These are phyloP conservation scores for Ostrea edulis DNA, from an alignment of 1,140 invertebrate genomes.

Conservation along the genomic window DNA sequence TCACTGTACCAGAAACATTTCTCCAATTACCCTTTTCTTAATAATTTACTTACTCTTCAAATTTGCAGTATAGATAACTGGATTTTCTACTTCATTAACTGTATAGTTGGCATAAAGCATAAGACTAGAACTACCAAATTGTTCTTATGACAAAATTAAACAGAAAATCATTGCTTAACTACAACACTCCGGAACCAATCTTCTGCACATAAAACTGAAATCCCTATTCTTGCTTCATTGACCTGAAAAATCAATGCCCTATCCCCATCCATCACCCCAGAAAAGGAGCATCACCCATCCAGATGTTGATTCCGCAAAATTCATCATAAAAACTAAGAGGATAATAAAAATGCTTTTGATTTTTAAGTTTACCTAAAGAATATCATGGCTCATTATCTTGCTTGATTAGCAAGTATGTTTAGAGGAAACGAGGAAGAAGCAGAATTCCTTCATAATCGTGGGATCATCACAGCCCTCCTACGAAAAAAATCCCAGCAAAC, in stretches of 20 bases:
- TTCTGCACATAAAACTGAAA: conserved; percentile 10
- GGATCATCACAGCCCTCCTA: conserved; percentile 10
- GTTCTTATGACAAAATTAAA: conserved; percentile 30
- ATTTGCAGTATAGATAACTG: not conserved
- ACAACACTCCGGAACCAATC: not conserved
- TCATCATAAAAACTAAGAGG: conserved; percentile 7
- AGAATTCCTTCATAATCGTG: conserved; percentile 18
- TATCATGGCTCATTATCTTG: conserved; percentile 32
- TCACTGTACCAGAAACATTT: not conserved
- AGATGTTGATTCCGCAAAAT: conserved; percentile 21
- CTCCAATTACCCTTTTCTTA: not conserved
- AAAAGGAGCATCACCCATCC: not conserved
- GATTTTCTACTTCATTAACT: conserved; percentile 24
- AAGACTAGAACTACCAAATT: conserved; percentile 4
- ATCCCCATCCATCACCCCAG: conserved; percentile 21
- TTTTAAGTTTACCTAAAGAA: not conserved
- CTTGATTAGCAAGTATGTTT: conserved; percentile 10
- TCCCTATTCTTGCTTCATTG: conserved; percentile 16
- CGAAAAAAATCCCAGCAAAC: not conserved
- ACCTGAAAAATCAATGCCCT: conserved; percentile 30
- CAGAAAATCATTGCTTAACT: conserved; percentile 24
- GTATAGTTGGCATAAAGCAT: conserved; percentile 25
- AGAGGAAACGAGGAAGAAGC: conserved; percentile 22
- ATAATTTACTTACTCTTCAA: conserved; percentile 9
- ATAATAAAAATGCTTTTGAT: conserved; percentile 33